Conservation (phyloP, 2,113 vertebrate species). For the Pimephales promelas region DNA sequence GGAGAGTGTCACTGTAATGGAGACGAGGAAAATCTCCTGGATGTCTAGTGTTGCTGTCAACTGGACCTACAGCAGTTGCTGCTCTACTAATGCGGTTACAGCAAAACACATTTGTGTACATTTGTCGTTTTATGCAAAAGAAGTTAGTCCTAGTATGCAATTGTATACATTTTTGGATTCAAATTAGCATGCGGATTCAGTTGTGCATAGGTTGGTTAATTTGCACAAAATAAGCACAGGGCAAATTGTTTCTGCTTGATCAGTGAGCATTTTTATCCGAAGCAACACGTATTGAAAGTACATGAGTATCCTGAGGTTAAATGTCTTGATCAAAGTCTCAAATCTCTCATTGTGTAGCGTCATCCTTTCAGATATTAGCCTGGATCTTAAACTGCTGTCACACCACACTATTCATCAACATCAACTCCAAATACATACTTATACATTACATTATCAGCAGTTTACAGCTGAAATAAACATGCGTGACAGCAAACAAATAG, state of each 20-base stretch:
- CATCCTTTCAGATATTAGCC: not conserved
- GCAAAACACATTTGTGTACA: not conserved
- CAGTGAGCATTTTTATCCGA: not conserved
- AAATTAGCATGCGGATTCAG: not conserved
- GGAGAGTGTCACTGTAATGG: conserved; percentile 46
- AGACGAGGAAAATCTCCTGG: conserved; percentile 39
- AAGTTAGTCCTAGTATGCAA: not conserved
- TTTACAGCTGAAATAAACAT: not conserved
- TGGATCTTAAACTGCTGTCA: not conserved
- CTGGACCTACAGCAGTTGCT: conserved; percentile 13
- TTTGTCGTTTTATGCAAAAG: not conserved
- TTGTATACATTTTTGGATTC: not conserved
- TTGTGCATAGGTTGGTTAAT: not conserved
- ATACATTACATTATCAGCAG: not conserved
- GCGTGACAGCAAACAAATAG: not conserved
- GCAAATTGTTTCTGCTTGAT: not conserved
- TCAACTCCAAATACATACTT: too few relatives aligned
- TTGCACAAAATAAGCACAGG: not conserved
- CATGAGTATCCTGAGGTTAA: not conserved
- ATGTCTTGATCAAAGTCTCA: not conserved
- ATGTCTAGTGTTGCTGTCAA: conserved; percentile 19
- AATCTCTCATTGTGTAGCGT: not conserved
- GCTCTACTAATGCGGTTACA: not conserved
- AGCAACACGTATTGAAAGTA: not conserved
- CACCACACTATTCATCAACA: not conserved